A percentile compares a stretch with the other conserved stretches of the same genome.
These are phyloP conservation scores for Drosophila aff. DNA, from an alignment of 1,140 invertebrate species.

Conservation along the genomic window DNA sequence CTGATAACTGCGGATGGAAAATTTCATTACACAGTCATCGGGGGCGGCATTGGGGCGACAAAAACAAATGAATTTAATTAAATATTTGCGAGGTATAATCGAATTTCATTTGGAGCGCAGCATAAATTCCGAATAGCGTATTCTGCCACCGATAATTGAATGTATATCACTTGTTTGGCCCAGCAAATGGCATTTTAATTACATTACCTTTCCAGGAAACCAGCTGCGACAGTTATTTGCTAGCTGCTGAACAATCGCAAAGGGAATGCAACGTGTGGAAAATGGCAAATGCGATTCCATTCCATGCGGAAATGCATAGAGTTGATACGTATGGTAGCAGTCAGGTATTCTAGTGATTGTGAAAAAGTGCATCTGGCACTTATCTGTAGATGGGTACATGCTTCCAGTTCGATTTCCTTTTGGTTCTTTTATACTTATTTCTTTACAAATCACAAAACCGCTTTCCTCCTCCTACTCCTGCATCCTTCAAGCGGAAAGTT, in stretches of 20 bases:
- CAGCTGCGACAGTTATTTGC: conserved; percentile 35
- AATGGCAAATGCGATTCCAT: conserved; percentile 46
- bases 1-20: conserved; percentile 25
- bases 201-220: conserved; percentile 41
- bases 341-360: conserved; percentile 25
- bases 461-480: not conserved
- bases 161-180: conserved; percentile 49
- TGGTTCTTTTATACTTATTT: not conserved
- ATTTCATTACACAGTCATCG: conserved; percentile 40
- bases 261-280: conserved; percentile 45
- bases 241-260: conserved; percentile 12
- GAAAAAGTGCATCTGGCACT: conserved; percentile 38
- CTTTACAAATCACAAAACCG: conserved; percentile 15
- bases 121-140: conserved; percentile 52
- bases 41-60: not conserved
- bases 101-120: conserved; percentile 54
- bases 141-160: conserved; percentile 51
- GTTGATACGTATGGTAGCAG: not conserved
- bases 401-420: not conserved
- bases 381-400: conserved; percentile 15
- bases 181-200: conserved; percentile 60
- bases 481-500: conserved; percentile 30
- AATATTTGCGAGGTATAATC: conserved; percentile 57
- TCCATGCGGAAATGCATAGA: conserved; percentile 16
- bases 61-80: conserved; percentile 45